phyloP scores from a whole-genome alignment of 2,888 invertebrate species.

The Neria commutata region DNA sequence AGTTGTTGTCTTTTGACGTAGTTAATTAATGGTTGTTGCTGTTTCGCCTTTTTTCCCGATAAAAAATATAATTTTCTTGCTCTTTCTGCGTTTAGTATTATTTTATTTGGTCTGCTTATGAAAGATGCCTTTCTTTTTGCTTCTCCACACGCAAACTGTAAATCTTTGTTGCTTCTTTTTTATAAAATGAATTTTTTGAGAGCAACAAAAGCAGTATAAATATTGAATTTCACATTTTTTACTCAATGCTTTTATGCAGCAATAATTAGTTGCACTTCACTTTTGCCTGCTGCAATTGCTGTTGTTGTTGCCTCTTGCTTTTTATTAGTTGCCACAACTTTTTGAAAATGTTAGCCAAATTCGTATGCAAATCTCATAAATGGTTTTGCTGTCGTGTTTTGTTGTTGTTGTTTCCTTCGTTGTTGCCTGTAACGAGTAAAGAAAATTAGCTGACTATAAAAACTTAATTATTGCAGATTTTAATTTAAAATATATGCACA shows the following conservation, averaged over 20 bases:
- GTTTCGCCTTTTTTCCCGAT: too few species aligned
- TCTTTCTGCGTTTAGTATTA: background rate
- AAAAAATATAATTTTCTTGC: background rate
- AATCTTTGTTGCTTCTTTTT: constrained; percentile 25
- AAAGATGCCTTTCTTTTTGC: constrained; percentile 35
- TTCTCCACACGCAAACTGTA: constrained; percentile 29
- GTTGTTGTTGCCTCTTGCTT: constrained; percentile 37
- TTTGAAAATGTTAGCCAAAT: constrained; percentile 45
- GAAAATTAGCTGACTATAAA: too few species aligned
- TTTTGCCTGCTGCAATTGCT: constrained; percentile 1
- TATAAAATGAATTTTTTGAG: too few species aligned
- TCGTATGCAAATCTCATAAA: background rate
- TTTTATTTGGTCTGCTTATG: constrained; percentile 32
- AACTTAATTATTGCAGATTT: too few species aligned
- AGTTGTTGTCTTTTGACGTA: too few species aligned
- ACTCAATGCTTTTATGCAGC: constrained; percentile 1
- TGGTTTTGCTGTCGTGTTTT: background rate
- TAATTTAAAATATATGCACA: too few species aligned
- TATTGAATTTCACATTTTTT: too few species aligned
- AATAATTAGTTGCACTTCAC: constrained; percentile 36
- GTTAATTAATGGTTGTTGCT: too few species aligned
- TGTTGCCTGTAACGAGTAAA: too few species aligned
- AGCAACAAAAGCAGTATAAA: too few species aligned
- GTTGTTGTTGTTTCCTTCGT: background rate
- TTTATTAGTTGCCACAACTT: constrained; percentile 44